These are phyloP conservation scores for Penaeus chinensis DNA, from an alignment of 1,140 invertebrate species.

Conservation along the genomic window DNA sequence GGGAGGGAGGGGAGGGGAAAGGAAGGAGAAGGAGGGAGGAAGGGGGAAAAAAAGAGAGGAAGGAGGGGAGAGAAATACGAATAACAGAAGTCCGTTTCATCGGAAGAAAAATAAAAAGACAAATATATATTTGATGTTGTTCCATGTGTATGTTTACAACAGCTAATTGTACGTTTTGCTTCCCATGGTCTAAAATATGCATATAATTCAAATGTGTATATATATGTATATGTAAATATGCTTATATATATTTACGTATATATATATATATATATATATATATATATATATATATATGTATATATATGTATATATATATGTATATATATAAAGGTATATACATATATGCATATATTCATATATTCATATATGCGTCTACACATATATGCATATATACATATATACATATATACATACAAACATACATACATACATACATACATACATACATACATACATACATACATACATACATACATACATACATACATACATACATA, in stretches of 20 bases:
- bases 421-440: not conserved
- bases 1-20: not conserved
- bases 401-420: not conserved
- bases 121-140: not conserved
- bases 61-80: not conserved
- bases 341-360: not conserved
- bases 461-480: not conserved
- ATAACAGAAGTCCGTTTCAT: not conserved
- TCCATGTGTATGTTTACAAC: no score
- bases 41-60: not conserved
- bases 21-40: not conserved
- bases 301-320: not conserved
- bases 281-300: not conserved
- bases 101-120: not conserved
- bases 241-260: not conserved
- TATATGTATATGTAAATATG: not conserved
- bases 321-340: slow-evolving; percentile 21
- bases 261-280: not conserved
- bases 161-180: no score
- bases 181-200: no score
- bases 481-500: not conserved
- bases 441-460: not conserved
- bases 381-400: slow-evolving; percentile 18
- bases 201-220: not conserved
- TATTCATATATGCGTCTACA: not conserved